Conservation (phyloP, 2,113 vertebrate genomes). For the Daphoenositta chrysoptera region DNA sequence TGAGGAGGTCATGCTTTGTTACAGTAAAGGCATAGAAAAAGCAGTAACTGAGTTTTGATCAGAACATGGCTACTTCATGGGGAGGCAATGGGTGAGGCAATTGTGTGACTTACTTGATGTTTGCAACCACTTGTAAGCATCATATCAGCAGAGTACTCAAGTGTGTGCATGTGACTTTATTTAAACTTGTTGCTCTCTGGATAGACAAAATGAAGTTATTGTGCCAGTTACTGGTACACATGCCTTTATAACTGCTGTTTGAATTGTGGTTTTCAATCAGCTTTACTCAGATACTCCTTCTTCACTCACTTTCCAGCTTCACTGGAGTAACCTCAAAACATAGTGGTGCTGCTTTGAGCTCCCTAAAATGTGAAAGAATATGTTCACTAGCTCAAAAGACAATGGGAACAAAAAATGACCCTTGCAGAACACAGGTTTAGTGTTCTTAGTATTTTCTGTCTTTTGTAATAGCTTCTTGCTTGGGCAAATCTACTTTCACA, state of each 20-base stretch:
- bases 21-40: neutral
- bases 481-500: neutral
- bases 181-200: neutral
- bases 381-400: neutral
- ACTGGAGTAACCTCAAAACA: neutral
- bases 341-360: neutral
- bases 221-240: neutral
- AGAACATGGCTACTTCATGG: neutral
- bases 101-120: neutral
- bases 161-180: neutral
- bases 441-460: neutral
- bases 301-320: neutral
- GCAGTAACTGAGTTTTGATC: neutral
- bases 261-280: neutral
- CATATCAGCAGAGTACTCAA: neutral
- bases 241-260: neutral
- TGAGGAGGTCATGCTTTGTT: neutral
- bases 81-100: neutral
- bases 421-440: neutral
- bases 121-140: neutral
- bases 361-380: neutral
- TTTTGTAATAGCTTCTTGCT: neutral
- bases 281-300: neutral
- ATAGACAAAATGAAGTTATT: neutral
- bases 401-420: neutral